Percentiles rank a stretch among this genome's conserved stretches.
phyloP scores from a whole-genome alignment of 2,888 invertebrate genomes.

The Scaptomyza reducta region DNA sequence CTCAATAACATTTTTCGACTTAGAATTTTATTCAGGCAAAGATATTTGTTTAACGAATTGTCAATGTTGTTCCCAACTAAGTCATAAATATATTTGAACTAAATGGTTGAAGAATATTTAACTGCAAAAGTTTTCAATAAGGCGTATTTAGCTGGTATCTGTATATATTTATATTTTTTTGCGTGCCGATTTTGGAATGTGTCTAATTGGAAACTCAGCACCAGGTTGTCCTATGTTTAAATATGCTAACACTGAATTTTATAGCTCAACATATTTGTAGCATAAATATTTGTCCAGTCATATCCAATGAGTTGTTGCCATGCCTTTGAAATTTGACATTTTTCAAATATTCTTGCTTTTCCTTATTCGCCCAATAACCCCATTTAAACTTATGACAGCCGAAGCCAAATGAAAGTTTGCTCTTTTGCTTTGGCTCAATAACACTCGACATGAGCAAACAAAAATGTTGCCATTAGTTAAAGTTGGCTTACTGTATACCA shows the following conservation, averaged over 20 bases:
- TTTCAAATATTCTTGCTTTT: slow-evolving; percentile 35
- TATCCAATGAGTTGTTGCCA: slow-evolving; percentile 24
- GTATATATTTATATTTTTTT: no score
- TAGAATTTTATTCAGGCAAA: no score
- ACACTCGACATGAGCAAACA: slow-evolving; percentile 64
- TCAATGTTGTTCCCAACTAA: no score
- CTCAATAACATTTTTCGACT: no score
- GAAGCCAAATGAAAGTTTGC: slow-evolving; percentile 70
- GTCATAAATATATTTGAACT: no score
- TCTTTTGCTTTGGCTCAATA: slow-evolving; percentile 63
- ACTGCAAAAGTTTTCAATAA: no score
- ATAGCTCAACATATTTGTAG: slow-evolving; percentile 21
- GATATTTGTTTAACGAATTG: no score
- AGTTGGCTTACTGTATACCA: slow-evolving; percentile 46
- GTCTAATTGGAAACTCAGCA: slow-evolving; percentile 15
- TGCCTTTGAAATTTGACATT: slow-evolving; percentile 42
- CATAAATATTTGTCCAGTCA: slow-evolving; percentile 43
- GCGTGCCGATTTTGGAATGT: background rate
- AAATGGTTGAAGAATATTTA: no score
- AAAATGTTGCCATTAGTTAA: slow-evolving; percentile 68
- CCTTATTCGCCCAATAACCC: slow-evolving; percentile 49
- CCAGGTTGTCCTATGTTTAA: slow-evolving; percentile 4
- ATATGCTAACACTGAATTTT: slow-evolving; percentile 8
- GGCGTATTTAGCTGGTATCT: no score
- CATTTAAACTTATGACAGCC: slow-evolving; percentile 73